Evolutionary conservation across 2,888 invertebrate genomes (phyloP).

Genomic region (Acanthacorydalis orientalis): DNA sequence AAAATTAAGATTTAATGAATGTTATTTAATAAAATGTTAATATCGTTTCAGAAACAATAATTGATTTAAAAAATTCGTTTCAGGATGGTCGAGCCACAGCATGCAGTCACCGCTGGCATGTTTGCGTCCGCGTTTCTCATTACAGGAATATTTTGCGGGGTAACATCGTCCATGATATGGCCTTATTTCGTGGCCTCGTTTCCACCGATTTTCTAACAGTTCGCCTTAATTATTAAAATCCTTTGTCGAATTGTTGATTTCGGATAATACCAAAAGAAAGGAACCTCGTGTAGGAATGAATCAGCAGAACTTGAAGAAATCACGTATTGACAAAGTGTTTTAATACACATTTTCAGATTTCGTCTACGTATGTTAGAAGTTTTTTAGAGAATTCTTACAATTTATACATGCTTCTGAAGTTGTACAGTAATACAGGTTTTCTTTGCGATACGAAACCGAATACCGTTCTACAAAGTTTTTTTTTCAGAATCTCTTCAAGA

Average conservation of each 20-base stretch:
- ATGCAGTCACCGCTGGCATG: conserved; percentile 86
- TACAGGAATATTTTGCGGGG: conserved; percentile 75
- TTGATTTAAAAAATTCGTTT: conserved; percentile 17
- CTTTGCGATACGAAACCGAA: no score
- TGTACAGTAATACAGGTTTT: no score
- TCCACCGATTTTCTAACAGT: conserved; percentile 9
- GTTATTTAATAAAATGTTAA: background rate
- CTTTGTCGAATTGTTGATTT: background rate
- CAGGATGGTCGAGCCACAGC: conserved; percentile 65
- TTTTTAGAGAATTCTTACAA: no score
- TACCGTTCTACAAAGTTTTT: no score
- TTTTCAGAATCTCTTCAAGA: no score
- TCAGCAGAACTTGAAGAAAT: no score
- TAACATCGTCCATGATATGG: conserved; percentile 54
- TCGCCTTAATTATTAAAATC: background rate
- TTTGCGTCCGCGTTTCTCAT: conserved; percentile 85
- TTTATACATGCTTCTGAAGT: no score
- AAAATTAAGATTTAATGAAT: background rate
- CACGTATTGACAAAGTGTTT: no score
- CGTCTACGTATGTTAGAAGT: no score
- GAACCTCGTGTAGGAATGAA: background rate
- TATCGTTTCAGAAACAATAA: background rate
- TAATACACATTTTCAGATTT: no score
- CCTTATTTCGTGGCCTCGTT: conserved; percentile 38
- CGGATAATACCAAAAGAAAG: background rate